Conservation (phyloP, 2,888 invertebrate genomes). For the Cryptus armator region DNA sequence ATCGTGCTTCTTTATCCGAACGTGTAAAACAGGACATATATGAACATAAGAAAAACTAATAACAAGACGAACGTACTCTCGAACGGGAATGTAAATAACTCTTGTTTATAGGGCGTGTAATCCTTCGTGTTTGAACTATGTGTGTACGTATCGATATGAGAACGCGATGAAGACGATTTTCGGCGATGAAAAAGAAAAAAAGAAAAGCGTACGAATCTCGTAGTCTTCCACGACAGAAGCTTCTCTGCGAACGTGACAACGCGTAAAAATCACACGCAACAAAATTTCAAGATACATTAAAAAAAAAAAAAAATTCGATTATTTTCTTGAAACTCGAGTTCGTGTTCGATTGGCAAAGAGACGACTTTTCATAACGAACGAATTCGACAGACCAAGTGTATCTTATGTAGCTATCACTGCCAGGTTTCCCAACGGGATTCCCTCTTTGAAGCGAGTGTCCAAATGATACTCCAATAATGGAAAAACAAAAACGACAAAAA, state of each 20-base stretch:
- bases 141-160: slow-evolving; percentile 7
- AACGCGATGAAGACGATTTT: slow-evolving; percentile 21
- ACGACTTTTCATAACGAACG: slow-evolving; percentile 2
- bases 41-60: slow-evolving; percentile 42
- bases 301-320: slow-evolving; percentile 9
- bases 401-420: slow-evolving; percentile 74
- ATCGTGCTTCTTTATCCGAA: slow-evolving; percentile 78
- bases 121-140: slow-evolving; percentile 6
- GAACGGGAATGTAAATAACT: slow-evolving; percentile 47
- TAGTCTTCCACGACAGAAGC: slow-evolving; percentile 47
- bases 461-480: slow-evolving; percentile 30
- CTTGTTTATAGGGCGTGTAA: slow-evolving; percentile 20
- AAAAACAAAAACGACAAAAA: slow-evolving; percentile 27
- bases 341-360: slow-evolving; percentile 11
- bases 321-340: slow-evolving; percentile 5
- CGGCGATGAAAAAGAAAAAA: slow-evolving; percentile 19
- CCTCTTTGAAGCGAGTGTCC: slow-evolving; percentile 37
- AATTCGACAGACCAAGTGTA: slow-evolving; percentile 71
- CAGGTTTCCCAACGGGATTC: slow-evolving; percentile 70
- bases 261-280: slow-evolving; percentile 2
- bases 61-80: slow-evolving; percentile 48
- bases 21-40: slow-evolving; percentile 45
- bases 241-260: slow-evolving; percentile 17
- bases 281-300: slow-evolving; percentile 10
- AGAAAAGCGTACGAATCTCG: slow-evolving; percentile 26